These are phyloP conservation scores for Acrocephalus arundinaceus DNA, from an alignment of 2,113 vertebrate genomes.

Conservation along the genomic window DNA sequence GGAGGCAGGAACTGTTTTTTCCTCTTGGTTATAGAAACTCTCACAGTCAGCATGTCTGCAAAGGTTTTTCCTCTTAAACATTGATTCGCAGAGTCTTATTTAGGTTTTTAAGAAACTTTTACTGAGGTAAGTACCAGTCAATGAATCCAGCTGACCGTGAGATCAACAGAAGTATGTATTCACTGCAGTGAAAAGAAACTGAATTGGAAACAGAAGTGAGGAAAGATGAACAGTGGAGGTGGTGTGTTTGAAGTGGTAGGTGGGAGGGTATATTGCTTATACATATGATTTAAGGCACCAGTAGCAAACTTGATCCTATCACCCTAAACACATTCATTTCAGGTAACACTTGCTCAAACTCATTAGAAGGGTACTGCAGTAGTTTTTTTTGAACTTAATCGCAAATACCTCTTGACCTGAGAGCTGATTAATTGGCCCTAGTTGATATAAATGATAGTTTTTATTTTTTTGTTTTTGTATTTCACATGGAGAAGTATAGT, in stretches of 20 bases:
- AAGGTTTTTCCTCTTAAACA: background rate
- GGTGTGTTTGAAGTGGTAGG: background rate
- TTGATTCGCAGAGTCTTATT: background rate
- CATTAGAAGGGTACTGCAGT: background rate
- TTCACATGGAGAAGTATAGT: background rate
- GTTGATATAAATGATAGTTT: background rate
- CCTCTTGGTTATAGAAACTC: background rate
- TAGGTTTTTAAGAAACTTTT: background rate
- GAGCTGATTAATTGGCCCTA: background rate
- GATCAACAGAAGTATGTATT: background rate
- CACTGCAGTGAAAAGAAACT: slow-evolving; percentile 3
- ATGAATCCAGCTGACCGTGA: background rate
- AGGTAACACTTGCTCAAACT: background rate
- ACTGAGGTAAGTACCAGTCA: background rate
- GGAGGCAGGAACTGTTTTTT: background rate
- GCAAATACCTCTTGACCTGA: background rate
- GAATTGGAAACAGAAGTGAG: slow-evolving; percentile 40
- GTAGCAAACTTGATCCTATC: background rate
- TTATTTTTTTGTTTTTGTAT: background rate
- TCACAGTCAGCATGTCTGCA: background rate
- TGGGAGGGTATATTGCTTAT: background rate
- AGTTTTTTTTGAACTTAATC: background rate
- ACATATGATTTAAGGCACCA: background rate
- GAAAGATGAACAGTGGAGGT: background rate
- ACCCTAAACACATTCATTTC: background rate